Evolutionary conservation across 1,140 invertebrate species (phyloP).

Genomic region (Cardiocondyla obscurior): DNA sequence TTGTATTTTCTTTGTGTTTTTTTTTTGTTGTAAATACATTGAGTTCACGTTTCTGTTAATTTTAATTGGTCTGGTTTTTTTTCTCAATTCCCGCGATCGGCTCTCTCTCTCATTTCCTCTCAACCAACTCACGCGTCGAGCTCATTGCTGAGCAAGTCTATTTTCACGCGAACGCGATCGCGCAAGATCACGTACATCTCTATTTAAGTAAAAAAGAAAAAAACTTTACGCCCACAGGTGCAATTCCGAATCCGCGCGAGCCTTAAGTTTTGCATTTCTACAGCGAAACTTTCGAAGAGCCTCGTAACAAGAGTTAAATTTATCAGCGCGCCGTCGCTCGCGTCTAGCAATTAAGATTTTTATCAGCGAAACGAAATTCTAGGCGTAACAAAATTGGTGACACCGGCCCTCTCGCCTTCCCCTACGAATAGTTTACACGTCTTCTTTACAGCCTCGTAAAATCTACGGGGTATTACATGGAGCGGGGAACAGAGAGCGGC

Average conservation of each 20-base stretch:
- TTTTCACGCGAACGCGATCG: too few species aligned
- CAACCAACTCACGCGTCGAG: too few species aligned
- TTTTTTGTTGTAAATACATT: too few species aligned
- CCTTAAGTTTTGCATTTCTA: not conserved
- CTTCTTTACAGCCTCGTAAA: constrained; percentile 51
- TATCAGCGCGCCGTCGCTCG: constrained; percentile 1
- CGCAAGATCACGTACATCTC: too few species aligned
- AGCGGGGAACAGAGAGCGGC: constrained; percentile 38
- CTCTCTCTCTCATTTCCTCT: too few species aligned
- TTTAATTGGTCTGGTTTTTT: too few species aligned
- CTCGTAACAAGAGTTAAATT: not conserved
- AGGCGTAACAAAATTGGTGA: constrained; percentile 41
- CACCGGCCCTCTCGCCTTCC: not conserved
- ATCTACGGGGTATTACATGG: constrained; percentile 34
- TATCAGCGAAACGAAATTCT: constrained; percentile 44
- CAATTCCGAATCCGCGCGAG: not conserved
- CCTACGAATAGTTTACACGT: constrained; percentile 51
- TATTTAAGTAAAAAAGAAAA: not conserved
- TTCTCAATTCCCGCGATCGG: too few species aligned
- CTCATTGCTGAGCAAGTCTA: too few species aligned
- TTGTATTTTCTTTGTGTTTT: too few species aligned
- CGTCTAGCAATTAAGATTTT: constrained; percentile 34
- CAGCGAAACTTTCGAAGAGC: not conserved
- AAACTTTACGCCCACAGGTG: not conserved
- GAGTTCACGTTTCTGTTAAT: too few species aligned